These are phyloP conservation scores for Xylocopa sonorina DNA, from an alignment of 1,140 invertebrate genomes.

Conservation along the genomic window DNA sequence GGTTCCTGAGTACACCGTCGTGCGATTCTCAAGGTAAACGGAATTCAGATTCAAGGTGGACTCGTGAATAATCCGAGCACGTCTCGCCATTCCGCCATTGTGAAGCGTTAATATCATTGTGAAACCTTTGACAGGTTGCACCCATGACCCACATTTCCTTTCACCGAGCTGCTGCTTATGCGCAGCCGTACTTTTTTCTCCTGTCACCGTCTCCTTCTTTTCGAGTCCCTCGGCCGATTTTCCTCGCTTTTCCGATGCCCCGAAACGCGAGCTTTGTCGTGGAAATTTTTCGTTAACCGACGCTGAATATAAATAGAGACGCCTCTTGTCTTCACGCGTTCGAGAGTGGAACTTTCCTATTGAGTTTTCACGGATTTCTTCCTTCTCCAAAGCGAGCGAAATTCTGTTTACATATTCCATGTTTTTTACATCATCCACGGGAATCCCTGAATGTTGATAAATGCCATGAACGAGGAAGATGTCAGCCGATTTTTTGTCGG, in stretches of 20 bases:
- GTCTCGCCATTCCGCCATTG: not conserved
- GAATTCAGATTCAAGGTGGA: not conserved
- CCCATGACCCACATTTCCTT: constrained; percentile 19
- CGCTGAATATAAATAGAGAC: not conserved
- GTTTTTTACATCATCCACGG: not conserved
- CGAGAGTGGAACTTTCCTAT: no score
- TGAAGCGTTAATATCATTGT: constrained; percentile 30
- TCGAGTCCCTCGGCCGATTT: constrained; percentile 5
- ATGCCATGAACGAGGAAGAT: no score
- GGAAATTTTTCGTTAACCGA: not conserved
- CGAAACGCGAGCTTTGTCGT: not conserved
- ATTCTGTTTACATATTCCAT: no score
- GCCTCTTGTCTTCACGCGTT: not conserved
- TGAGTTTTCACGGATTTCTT: no score
- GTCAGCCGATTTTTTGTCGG: no score
- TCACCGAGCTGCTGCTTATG: constrained; percentile 4
- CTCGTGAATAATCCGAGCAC: constrained; percentile 19
- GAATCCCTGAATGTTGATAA: not conserved
- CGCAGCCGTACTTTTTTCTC: constrained; percentile 12
- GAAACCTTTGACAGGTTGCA: constrained; percentile 21
- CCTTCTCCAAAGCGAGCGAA: no score
- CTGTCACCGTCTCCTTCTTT: not conserved
- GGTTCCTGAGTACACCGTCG: not conserved
- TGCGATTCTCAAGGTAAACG: not conserved
- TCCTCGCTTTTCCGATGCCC: not conserved